Base-by-base conservation (phyloP, 2,888 invertebrate genomes). In the Hypena proboscidalis region DNA sequence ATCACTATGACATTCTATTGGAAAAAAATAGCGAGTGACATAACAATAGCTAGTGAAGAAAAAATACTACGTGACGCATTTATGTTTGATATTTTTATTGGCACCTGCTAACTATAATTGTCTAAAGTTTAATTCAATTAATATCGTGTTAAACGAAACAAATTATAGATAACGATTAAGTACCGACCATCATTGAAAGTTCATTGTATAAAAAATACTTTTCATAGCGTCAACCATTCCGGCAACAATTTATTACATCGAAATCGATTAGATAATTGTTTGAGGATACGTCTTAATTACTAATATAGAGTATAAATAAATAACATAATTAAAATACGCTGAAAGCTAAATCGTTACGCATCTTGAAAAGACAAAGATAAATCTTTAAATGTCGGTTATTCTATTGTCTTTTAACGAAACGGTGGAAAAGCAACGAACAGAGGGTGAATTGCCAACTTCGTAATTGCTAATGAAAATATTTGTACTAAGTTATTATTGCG, bases 391-490 rank as follows among this genome's bases (percentile, higher is more conserved):
- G 8, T 11, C n/a, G 4, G 11, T 14, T 14, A 7, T n/a, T n/a
- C n/a, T n/a, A n/a, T 13, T 31, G 21, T 25, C 7, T 31, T 21
- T 14, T n/a, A 14, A 19, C 2, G 15, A 32, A 21, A 21, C 10
- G 5, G 20, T 4, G 17, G 5, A 34, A 21, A 40, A 40, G 27
- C 15, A 33, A 40, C 23, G 8, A 23, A 13, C 10, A 13, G 7
- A 25, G 22, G 8, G 31, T 17, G 23, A 47, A 13, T 19, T 34
- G 30, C 15, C 11, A 45, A 42, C 10, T 35, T 57, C 35, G 4
- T 37, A 39, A 54, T 32, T 50, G 19, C 27, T 40, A 46, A 37
- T 27, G 30, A 62, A 58, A 54, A 54, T 54, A 62, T 62, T 58
- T 46, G 27, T 38, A 20, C 15, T 23, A 25, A 25, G 33, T 34